Evolutionary conservation across 2,888 invertebrate genomes (phyloP).

Genomic region (Cosmia trapezina): DNA sequence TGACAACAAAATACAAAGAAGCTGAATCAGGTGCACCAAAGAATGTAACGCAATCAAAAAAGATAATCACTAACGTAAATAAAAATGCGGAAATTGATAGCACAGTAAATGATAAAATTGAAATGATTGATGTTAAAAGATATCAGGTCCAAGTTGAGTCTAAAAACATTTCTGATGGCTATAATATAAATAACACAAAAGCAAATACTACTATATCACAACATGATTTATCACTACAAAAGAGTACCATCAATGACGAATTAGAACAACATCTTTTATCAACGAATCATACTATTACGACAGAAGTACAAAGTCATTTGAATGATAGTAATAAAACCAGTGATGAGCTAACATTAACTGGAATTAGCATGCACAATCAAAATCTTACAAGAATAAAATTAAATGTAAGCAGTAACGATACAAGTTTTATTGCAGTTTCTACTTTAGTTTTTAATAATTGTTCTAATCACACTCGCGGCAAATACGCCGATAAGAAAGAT

Average conservation of each 20-base stretch:
- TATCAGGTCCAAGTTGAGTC: not conserved
- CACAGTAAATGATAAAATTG: not conserved
- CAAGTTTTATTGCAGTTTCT: constrained; percentile 4
- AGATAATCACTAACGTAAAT: constrained; percentile 1
- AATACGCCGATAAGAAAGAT: constrained; percentile 84
- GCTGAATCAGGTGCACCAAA: not conserved
- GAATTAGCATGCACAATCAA: constrained; percentile 10
- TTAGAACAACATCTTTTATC: constrained; percentile 38
- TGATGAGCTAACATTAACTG: constrained; percentile 19
- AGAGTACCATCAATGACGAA: constrained; percentile 32
- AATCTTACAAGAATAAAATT: constrained; percentile 10
- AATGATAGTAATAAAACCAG: constrained; percentile 40
- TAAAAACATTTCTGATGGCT: constrained; percentile 6
- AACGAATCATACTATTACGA: constrained; percentile 44
- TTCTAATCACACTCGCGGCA: constrained; percentile 77
- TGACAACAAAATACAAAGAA: not conserved
- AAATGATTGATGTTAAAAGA: constrained; percentile 10
- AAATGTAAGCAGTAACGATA: constrained; percentile 19
- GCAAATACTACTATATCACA: constrained; percentile 10
- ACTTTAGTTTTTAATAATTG: constrained; percentile 69
- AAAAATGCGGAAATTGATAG: constrained; percentile 6
- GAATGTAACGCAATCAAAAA: constrained; percentile 4
- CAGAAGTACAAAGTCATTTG: constrained; percentile 35
- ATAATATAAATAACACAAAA: constrained; percentile 12
- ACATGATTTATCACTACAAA: constrained; percentile 17